Evolutionary conservation across 2,888 invertebrate species (phyloP), one percentile per base, ranked within the genome.

Genomic region (Amiota communis): DNA sequence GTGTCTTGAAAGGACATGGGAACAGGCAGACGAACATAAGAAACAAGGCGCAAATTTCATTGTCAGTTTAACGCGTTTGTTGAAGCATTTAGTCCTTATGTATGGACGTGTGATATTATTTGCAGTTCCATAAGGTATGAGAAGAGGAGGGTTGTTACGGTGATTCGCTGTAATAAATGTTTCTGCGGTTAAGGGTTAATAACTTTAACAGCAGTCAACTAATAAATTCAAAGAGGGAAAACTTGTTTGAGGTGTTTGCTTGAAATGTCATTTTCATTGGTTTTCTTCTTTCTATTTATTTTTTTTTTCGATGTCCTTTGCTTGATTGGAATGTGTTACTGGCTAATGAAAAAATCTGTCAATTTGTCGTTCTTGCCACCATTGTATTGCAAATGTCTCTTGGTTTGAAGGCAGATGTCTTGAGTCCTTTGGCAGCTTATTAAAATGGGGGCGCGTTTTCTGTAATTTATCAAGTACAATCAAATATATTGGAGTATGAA

Each of bases 111-210:
- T 68, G 51, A 20, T n/a, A 68, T 36, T 51, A 68, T 68, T 53
- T 68, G 23, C 67, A 68, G 13, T 17, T 13, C 36, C 36, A 36
- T n/a, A 8, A 13, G 13, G 13, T 17, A 8, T 36, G 17, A 63
- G 11, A 57, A 13, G 23, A 48, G 3, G 53, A 10, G 51, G 65
- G 57, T 17, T 9, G 57, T n/a, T 10, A 49, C 13, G 69, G 46
- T 15, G 69, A 12, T 36, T n/a, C 23, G 64, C 36, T 47, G 77
- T 83, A 86, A 88, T 85, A 87, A 88, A 88, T 87, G 88, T 85
- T 85, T 81, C 79, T 86, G 83, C 78, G 86, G 87, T 87, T 88
- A 87, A 88, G 85, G 88, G 87, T 87, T 88, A 88, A 87, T 87
- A 83, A 87, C 84, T 84, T 36, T 36, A 36, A 36, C 36, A 36